Percentiles rank a stretch among this genome's conserved stretches.
phyloP scores from a whole-genome alignment of 2,888 invertebrate species.

The Aromia moschata region DNA sequence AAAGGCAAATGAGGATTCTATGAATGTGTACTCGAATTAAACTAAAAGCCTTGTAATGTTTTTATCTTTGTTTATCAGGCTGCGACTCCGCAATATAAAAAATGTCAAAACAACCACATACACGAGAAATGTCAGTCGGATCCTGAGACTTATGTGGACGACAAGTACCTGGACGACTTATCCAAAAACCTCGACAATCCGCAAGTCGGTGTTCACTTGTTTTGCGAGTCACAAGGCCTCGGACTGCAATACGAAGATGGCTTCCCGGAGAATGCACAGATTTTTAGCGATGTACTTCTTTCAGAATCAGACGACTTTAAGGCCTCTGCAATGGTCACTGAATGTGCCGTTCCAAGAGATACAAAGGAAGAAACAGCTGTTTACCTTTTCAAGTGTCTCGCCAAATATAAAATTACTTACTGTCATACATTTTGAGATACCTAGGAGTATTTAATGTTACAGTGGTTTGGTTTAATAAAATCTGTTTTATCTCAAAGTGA shows the following conservation, averaged over 20 bases:
- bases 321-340: neutral
- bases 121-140: neutral
- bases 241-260: neutral
- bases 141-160: neutral
- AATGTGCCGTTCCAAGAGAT: neutral
- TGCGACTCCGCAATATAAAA: too few species aligned
- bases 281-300: neutral
- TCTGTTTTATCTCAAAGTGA: too few species aligned
- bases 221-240: neutral
- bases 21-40: too few species aligned
- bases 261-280: too few species aligned
- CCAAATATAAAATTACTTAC: conserved; percentile 1
- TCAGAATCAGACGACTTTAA: neutral
- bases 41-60: too few species aligned
- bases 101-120: too few species aligned
- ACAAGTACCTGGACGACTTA: neutral
- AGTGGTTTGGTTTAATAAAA: too few species aligned
- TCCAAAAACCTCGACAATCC: neutral
- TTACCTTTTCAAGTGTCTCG: neutral
- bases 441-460: too few species aligned
- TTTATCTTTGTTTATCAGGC: too few species aligned
- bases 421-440: too few species aligned
- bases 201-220: conserved; percentile 1
- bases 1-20: too few species aligned
- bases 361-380: neutral